These are phyloP conservation scores for Mustela nigripes DNA, from an alignment of 2,113 vertebrate species.

Conservation along the genomic window DNA sequence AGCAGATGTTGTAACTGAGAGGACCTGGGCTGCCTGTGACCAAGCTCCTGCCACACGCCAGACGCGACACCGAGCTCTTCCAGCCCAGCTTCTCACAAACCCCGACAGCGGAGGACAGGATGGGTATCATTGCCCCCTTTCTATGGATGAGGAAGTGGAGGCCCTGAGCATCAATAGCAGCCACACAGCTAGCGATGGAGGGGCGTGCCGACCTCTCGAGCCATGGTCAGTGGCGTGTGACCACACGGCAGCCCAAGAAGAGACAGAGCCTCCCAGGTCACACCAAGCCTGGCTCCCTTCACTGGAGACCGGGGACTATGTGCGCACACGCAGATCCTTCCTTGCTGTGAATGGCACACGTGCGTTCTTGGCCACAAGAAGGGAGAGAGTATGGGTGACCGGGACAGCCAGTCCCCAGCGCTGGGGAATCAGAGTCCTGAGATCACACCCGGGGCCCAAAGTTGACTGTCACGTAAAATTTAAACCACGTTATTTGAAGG, in stretches of 20 bases:
- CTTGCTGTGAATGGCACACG: accelerated
- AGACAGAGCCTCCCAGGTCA: neutral
- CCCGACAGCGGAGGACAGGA: accelerated
- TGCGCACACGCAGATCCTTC: accelerated
- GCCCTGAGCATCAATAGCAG: neutral
- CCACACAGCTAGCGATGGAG: neutral
- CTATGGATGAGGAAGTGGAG: neutral
- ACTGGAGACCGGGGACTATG: neutral
- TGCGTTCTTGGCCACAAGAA: neutral
- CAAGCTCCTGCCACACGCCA: accelerated
- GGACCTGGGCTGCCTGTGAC: neutral
- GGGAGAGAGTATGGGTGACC: neutral
- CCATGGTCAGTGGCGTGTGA: accelerated
- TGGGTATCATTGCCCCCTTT: neutral
- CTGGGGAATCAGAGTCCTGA: neutral
- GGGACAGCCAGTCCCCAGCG: neutral
- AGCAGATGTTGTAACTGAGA: neutral
- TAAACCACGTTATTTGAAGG: neutral
- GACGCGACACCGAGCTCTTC: accelerated
- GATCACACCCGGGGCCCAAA: neutral
- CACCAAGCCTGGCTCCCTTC: accelerated
- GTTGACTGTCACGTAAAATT: neutral
- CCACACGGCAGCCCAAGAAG: accelerated
- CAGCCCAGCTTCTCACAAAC: accelerated
- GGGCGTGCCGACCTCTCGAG: accelerated